Evolutionary conservation across 2,797 vertebrate species (phyloP).

Genomic region (Liparis tanakae): DNA sequence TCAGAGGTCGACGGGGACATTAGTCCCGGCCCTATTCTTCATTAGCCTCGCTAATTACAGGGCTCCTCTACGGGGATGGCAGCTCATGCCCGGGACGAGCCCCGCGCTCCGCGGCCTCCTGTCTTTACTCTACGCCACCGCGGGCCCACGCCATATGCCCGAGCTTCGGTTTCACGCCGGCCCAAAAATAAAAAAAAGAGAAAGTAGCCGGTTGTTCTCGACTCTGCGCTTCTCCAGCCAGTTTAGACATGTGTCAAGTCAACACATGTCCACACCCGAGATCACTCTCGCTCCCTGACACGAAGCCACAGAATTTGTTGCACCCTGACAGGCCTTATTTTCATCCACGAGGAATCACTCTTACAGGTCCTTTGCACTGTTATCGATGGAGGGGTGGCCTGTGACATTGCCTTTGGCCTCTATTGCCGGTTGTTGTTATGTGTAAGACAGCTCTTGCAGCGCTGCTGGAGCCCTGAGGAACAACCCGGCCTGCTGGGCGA

Average conservation of each 20-base stretch:
- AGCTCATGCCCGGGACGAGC: constrained; percentile 60
- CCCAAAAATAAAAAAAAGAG: constrained; percentile 39
- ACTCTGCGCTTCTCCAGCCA: constrained; percentile 36
- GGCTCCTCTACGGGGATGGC: constrained; percentile 70
- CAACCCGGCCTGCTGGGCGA: constrained; percentile 72
- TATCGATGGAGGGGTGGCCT: constrained; percentile 70
- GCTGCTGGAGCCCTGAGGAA: constrained; percentile 54
- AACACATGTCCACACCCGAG: constrained; percentile 41
- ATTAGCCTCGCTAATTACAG: constrained; percentile 81
- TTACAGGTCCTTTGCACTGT: constrained; percentile 70
- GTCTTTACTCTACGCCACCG: constrained; percentile 53
- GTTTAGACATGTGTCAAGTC: constrained; percentile 56
- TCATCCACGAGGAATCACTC: constrained; percentile 60
- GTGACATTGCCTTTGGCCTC: constrained; percentile 74
- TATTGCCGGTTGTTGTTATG: constrained; percentile 63
- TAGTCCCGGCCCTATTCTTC: constrained; percentile 74
- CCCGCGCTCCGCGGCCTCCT: constrained; percentile 46
- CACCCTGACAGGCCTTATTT: constrained; percentile 61
- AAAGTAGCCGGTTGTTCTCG: constrained; percentile 27
- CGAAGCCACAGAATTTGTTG: constrained; percentile 48
- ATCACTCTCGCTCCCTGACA: constrained; percentile 53
- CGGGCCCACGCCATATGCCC: constrained; percentile 48
- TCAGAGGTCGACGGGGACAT: constrained; percentile 73
- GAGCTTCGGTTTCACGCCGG: constrained; percentile 20
- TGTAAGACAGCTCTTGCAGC: constrained; percentile 63